A percentile compares a stretch with the other conserved stretches of the same genome.
Evolutionary conservation across 2,888 invertebrate species (phyloP).

Genomic region (Cinara cedri): DNA sequence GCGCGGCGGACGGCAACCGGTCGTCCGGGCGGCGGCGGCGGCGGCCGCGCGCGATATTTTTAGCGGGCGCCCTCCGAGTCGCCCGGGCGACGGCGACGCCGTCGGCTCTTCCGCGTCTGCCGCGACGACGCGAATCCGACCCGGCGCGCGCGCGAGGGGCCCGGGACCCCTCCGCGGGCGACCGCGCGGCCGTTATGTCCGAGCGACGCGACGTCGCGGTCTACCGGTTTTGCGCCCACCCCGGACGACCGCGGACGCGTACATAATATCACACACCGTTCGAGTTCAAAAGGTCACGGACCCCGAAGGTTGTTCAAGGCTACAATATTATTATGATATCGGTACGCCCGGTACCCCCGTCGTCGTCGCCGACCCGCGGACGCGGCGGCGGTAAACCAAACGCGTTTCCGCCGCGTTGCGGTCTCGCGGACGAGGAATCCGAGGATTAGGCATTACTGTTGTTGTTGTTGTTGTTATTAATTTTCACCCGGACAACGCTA

Average conservation of each 20-base stretch:
- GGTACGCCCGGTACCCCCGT: neutral
- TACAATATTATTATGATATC: neutral
- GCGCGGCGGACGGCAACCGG: no score
- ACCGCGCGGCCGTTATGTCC: conserved; percentile 1
- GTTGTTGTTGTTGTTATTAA: no score
- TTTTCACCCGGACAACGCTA: no score
- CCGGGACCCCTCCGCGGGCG: neutral
- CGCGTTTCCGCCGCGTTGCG: neutral
- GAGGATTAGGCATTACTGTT: no score
- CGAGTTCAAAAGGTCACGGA: conserved; percentile 56
- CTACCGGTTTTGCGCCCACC: neutral
- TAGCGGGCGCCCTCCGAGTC: no score
- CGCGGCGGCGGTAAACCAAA: neutral
- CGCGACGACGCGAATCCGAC: no score
- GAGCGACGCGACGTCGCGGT: neutral
- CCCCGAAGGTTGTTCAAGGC: conserved; percentile 55
- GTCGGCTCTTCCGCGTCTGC: no score
- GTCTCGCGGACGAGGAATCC: no score
- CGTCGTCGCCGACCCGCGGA: neutral
- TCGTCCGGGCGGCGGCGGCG: no score
- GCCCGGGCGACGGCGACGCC: no score
- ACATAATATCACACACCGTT: no score
- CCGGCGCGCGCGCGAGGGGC: neutral
- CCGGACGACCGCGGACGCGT: neutral
- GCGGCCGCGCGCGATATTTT: no score